Conservation (phyloP, 2,797 vertebrate species). For the Pelodytes ibericus region DNA sequence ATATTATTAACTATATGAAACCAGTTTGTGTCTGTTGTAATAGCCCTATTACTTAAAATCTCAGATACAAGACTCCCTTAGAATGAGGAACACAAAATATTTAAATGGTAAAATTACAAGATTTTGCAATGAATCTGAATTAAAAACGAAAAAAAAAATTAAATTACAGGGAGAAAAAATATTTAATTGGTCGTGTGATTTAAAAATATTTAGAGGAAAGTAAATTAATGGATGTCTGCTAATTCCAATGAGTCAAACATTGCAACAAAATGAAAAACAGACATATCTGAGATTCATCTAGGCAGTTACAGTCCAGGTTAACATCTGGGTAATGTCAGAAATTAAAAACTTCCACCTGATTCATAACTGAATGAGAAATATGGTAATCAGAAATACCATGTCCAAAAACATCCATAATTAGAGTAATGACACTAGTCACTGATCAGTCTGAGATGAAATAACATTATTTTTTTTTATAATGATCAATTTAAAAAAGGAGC, state of each 20-base stretch:
- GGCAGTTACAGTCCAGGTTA: not conserved
- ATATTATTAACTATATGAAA: too few species aligned
- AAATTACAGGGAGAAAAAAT: too few species aligned
- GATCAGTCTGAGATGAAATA: constrained; percentile 15
- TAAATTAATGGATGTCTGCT: constrained; percentile 3
- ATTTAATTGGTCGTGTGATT: not conserved
- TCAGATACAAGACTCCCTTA: too few species aligned
- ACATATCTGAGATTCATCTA: constrained; percentile 42
- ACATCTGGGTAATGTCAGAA: constrained; percentile 44
- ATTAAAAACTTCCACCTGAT: constrained; percentile 29
- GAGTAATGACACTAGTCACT: constrained; percentile 1
- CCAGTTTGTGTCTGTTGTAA: too few species aligned
- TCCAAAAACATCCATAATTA: constrained; percentile 19
- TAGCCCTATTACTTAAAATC: too few species aligned
- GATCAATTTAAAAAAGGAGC: constrained; percentile 7
- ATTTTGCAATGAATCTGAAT: too few species aligned
- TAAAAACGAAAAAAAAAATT: too few species aligned
- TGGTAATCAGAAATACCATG: constrained; percentile 18
- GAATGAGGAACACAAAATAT: too few species aligned
- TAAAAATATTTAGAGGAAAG: not conserved
- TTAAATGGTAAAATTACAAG: too few species aligned
- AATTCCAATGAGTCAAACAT: constrained; percentile 6
- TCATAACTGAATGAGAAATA: constrained; percentile 16
- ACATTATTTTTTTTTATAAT: constrained; percentile 13
- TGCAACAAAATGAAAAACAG: constrained; percentile 12